Base-by-base conservation (phyloP, 2,888 invertebrate species). In the Nebria brevicollis region DNA sequence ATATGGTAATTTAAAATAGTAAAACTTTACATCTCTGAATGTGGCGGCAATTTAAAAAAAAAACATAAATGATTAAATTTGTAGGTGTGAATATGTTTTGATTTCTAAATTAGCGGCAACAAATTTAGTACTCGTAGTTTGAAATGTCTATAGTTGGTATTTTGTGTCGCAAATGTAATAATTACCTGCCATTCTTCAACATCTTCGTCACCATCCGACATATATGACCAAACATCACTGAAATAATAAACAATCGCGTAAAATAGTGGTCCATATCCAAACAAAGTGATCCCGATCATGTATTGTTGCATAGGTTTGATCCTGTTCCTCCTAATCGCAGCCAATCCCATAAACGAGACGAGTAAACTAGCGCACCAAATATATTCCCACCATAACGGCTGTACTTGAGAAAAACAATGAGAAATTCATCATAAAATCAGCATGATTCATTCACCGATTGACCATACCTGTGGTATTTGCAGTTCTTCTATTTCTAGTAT, bases 341-440 rank as follows among this genome's bases (percentile, higher is more conserved):
- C 93, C 77, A 98, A 91, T 5, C 96, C 98, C 82, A 97, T 90
- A 89, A 97, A 94, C 13, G 96, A 95, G 66, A 96, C 92, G 54
- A 96, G 88, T 81, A 97, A 90, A 85, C 97, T 97, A 26, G 94
- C 89, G 84, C 96, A 94, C 98, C 98, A 98, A 85, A 95, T 92
- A 89, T 97, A 98, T 89, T 98, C 98, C 98, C 98, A 98, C 90
- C 94, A 93, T 73, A 95, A 90, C 1, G 97, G 96, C 93, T 95
- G 90, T 78, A 91, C 54, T 54, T 54, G 54, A 54, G 8, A 54
- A 54, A 3, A 54, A 11, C 13, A 20, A 20, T 20, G 20, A 20
- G 54, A 54, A 54, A 54, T 54, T 76, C 83, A 64, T 68, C 42
- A 43, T 65, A 1, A 25, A 79, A 77, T 42, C 34, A 65, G 13